Evolutionary conservation across 2,888 invertebrate genomes (phyloP), one percentile per base, ranked within the genome.

Genomic region (Eristalis tenax): DNA sequence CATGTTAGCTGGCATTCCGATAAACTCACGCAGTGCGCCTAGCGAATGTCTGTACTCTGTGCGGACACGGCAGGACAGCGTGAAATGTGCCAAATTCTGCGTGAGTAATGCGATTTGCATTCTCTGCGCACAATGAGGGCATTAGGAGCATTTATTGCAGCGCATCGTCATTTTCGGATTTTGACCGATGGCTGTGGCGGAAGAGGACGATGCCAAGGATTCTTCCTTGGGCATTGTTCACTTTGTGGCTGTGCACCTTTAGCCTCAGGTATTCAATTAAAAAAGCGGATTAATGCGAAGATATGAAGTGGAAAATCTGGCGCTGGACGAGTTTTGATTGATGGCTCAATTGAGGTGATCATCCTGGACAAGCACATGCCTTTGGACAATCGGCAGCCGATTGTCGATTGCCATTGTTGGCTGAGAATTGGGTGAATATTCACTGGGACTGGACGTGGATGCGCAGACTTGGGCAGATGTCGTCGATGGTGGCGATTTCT

Each of bases 71-170:
- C 28, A 63, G 69, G 65, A 71, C 57, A 65, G 23, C 69, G 38
- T 43, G 38, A 13, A 63, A 71, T 59, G 89, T 89, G 89, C 81
- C 90, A 89, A 89, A 89, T 89, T 71, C 90, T 89, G 91, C 90
- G 90, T 91, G 91, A 90, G 91, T 92, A 91, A 92, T 91, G 90
- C 91, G 92, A 91, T 92, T 91, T 91, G 91, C 91, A 92, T 91
- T 91, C 69, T 38, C 43, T 50, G 63, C 28, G 38, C 61, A 86
- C 78, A 86, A 83, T 86, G 59, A 38, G 13, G 68, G 77, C 40
- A 77, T 82, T 82, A 69, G 73, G 61, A 63, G 26, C 43, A 69
- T 85, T 82, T 82, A 81, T 80, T 65, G 83, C 65, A 63, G 70
- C 71, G 69, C 26, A 26, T 2, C 26, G 26, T 3, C 57, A 64